Evolutionary conservation across 2,113 vertebrate species (phyloP).

Genomic region (Glaucidium brasilianum): DNA sequence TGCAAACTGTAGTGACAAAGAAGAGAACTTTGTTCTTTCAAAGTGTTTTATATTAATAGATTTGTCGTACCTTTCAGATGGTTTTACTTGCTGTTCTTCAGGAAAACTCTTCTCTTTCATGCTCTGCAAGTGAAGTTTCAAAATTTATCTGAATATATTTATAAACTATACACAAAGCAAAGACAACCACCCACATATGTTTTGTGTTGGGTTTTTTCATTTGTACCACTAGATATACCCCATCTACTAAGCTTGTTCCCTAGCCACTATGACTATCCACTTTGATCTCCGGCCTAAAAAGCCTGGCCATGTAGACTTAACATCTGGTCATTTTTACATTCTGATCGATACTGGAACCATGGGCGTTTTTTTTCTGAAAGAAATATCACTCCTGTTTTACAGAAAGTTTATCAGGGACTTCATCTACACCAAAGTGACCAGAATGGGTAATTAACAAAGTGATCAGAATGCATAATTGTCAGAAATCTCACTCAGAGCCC

Average conservation of each 20-base stretch:
- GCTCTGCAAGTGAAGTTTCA: slow-evolving; percentile 69
- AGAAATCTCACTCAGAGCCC: background rate
- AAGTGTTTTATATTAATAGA: background rate
- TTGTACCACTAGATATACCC: background rate
- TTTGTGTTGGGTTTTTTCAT: background rate
- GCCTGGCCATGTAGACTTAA: background rate
- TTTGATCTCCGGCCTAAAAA: background rate
- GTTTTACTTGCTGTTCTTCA: slow-evolving; percentile 67
- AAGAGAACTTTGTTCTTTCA: background rate
- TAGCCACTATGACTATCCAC: background rate
- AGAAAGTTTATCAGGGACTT: background rate
- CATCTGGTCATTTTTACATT: background rate
- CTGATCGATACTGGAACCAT: background rate
- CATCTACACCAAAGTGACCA: background rate
- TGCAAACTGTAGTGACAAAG: background rate
- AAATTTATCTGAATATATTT: background rate
- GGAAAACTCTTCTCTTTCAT: slow-evolving; percentile 73
- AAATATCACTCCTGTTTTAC: background rate
- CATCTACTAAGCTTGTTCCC: background rate
- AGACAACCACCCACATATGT: background rate
- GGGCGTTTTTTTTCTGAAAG: background rate
- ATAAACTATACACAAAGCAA: background rate
- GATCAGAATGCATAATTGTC: background rate
- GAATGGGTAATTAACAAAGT: background rate
- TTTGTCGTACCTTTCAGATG: slow-evolving; percentile 79